Conservation (phyloP, 1,140 invertebrate species). For the Achatina immaculata region DNA sequence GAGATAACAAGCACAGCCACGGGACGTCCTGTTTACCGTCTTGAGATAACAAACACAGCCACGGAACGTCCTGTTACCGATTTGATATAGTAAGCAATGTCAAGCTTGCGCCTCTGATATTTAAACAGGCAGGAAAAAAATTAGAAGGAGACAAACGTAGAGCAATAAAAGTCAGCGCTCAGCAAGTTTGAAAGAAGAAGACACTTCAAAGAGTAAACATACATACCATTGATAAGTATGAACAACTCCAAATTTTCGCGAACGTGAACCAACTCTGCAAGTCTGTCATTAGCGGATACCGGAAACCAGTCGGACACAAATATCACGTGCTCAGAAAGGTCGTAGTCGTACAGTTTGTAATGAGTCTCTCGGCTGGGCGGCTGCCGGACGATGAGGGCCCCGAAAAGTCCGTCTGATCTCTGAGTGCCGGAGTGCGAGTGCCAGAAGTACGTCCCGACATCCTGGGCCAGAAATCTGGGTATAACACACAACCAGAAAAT, state of each 20-base stretch:
- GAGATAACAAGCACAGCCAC: no score
- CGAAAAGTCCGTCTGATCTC: conserved; percentile 84
- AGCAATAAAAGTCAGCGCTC: no score
- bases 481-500: no score
- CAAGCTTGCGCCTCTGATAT: no score
- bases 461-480: conserved; percentile 69
- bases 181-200: no score
- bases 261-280: conserved; percentile 85
- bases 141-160: no score
- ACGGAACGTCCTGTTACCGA: no score
- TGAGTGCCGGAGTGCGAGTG: conserved; percentile 90
- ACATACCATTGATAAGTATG: conserved; percentile 80
- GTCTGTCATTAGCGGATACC: conserved; percentile 77
- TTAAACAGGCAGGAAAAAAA: no score
- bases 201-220: no score
- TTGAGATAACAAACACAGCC: no score
- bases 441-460: conserved; percentile 87
- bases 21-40: no score
- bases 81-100: no score
- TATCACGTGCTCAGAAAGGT: conserved; percentile 45
- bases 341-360: conserved; percentile 42
- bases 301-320: conserved; percentile 48
- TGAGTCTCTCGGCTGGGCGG: conserved; percentile 33
- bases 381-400: conserved; percentile 73
- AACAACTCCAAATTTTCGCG: conserved; percentile 84